These are phyloP conservation scores for Pitangus sulphuratus DNA, from an alignment of 2,797 vertebrate species.

Conservation along the genomic window DNA sequence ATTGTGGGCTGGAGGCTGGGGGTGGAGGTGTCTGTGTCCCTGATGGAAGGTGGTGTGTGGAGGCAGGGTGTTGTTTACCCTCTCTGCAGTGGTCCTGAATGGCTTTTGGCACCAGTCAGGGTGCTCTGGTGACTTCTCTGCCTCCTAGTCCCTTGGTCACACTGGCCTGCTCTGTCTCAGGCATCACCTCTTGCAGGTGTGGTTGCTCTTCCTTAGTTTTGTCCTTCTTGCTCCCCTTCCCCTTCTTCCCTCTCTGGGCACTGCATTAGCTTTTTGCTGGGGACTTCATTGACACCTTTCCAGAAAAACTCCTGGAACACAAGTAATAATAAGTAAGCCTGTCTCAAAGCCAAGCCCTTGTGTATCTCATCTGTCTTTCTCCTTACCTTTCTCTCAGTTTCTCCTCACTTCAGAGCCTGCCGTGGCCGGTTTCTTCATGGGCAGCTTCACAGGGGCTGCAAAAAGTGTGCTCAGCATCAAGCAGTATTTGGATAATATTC, in stretches of 20 bases:
- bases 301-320: not conserved
- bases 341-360: not conserved
- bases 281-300: not conserved
- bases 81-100: not conserved
- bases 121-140: not conserved
- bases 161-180: not conserved
- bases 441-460: not conserved
- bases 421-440: accelerated
- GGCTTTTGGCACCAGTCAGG: not conserved
- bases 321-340: not conserved
- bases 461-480: not conserved
- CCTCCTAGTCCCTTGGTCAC: not conserved
- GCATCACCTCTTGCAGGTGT: not conserved
- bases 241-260: not conserved
- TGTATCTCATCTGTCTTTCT: not conserved
- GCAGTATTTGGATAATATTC: not conserved
- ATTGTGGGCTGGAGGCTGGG: not conserved
- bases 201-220: not conserved
- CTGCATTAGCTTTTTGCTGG: not conserved
- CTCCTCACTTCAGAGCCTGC: not conserved
- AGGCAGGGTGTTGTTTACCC: not conserved
- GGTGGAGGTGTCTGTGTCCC: accelerated
- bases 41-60: not conserved
- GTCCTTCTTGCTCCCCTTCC: not conserved
- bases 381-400: not conserved